Evolutionary conservation across 1,140 invertebrate genomes (phyloP), one percentile per base, ranked within the genome.

Genomic region (Eciton burchellii): DNA sequence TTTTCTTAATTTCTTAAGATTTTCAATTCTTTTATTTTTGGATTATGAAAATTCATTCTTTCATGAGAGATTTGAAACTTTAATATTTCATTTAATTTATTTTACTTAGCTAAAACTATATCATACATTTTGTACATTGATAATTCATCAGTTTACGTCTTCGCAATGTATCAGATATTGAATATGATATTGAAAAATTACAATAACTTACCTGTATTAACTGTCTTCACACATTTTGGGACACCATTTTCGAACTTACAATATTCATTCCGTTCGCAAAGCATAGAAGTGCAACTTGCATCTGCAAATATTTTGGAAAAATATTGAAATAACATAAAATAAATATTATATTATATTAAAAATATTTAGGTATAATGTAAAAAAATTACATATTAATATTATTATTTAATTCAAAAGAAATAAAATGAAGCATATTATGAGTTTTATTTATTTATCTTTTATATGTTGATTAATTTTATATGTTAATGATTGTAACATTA

Each of bases 181-280:
- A 60, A 65, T 47, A 19, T 11, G 19, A 16, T 19, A n/a, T n/a
- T n/a, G n/a, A 45, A 11, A 49, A 24, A 63, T 45, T 35, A 6
- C 45, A 12, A 84, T 81, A 66, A 91, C 92, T 93, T 74, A 94
- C 93, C 92, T 45, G 90, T 84, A 5, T n/a, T n/a, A n/a, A n/a
- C n/a, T n/a, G 88, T 92, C 73, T 82, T 89, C 54, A 93, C 91
- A 43, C 93, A 94, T 45, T 82, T 91, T 54, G 93, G 91, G 16
- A 81, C 72, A n/a, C 92, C 92, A 73, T 91, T 92, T 47, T 92
- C 91, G 0, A 83, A 91, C 77, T 88, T 92, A 76, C 93, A 94
- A 35, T 93, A 93, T 71, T 93, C 90, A 6, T 93, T 92, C 9
- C 70, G 84, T 6, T 89, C 89, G 62, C 93, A 94, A 5, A 92